These are phyloP conservation scores for Philopotamus ludificatus DNA, from an alignment of 1,140 invertebrate species.

Conservation along the genomic window DNA sequence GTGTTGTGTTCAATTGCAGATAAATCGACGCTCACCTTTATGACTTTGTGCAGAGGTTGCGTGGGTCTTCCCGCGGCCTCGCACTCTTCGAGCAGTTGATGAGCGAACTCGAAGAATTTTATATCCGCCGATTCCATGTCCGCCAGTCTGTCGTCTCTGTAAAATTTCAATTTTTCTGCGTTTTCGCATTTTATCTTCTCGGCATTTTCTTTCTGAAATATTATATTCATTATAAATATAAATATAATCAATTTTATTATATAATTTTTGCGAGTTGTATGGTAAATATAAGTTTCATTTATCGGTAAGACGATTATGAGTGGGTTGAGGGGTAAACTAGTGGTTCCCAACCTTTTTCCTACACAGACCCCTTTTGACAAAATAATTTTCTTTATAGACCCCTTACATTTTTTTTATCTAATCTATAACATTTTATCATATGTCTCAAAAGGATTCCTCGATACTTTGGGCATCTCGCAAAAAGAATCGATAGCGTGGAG, in stretches of 20 bases:
- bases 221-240: not conserved
- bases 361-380: too few relatives aligned
- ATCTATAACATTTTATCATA: too few relatives aligned
- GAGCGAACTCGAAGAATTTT: constrained; percentile 45
- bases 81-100: constrained; percentile 46
- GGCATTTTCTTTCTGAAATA: constrained; percentile 43
- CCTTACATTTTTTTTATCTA: too few relatives aligned
- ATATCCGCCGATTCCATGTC: constrained; percentile 48
- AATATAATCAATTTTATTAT: not conserved
- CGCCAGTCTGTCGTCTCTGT: constrained; percentile 45
- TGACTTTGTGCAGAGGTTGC: constrained; percentile 44
- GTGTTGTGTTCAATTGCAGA: not conserved
- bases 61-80: constrained; percentile 41
- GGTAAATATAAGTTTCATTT: too few relatives aligned
- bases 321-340: too few relatives aligned
- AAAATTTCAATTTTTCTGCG: constrained; percentile 48
- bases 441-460: too few relatives aligned
- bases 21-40: constrained; percentile 44
- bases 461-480: too few relatives aligned
- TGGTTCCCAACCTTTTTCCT: too few relatives aligned
- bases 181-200: constrained; percentile 44
- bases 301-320: too few relatives aligned
- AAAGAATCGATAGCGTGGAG: too few relatives aligned
- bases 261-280: too few relatives aligned
- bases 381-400: too few relatives aligned